Percentiles rank a stretch among this genome's conserved stretches.
These are phyloP conservation scores for Pseudomyrmex dendroicus DNA, from an alignment of 1,140 invertebrate genomes.

Conservation along the genomic window DNA sequence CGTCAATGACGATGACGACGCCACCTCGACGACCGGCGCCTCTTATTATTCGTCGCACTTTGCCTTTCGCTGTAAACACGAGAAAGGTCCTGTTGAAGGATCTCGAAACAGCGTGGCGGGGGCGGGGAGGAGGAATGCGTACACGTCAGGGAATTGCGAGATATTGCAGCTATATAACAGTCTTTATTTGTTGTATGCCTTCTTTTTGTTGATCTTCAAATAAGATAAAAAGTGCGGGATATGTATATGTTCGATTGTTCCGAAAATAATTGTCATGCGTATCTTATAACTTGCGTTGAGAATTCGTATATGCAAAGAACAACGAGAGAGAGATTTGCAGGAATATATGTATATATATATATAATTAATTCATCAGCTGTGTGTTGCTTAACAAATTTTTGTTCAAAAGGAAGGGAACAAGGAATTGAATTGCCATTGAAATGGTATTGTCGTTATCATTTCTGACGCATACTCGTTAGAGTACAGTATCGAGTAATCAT, in stretches of 20 bases:
- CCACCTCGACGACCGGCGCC: slow-evolving; percentile 21
- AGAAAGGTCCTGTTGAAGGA: not conserved
- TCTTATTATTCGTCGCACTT: slow-evolving; percentile 23
- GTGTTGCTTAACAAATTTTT: slow-evolving; percentile 29
- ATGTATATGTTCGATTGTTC: no score
- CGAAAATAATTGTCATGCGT: no score
- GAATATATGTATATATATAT: slow-evolving; percentile 7
- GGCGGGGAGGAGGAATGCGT: not conserved
- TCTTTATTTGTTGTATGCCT: not conserved
- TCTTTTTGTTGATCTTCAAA: not conserved
- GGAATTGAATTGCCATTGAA: slow-evolving; percentile 51
- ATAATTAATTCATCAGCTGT: slow-evolving; percentile 13
- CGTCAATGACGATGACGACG: slow-evolving; percentile 47
- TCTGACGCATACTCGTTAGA: slow-evolving; percentile 52
- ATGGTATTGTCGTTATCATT: slow-evolving; percentile 63
- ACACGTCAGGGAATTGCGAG: not conserved
- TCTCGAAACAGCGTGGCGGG: not conserved
- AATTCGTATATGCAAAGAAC: slow-evolving; percentile 38
- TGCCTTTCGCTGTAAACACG: not conserved
- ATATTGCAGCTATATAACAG: not conserved
- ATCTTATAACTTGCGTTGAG: not conserved
- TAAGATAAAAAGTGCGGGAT: no score
- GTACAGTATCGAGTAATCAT: slow-evolving; percentile 50
- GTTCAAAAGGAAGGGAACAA: not conserved
- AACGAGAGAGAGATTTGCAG: slow-evolving; percentile 31